Base-by-base conservation (phyloP, 2,888 invertebrate species). In the Embidobia sp. region DNA sequence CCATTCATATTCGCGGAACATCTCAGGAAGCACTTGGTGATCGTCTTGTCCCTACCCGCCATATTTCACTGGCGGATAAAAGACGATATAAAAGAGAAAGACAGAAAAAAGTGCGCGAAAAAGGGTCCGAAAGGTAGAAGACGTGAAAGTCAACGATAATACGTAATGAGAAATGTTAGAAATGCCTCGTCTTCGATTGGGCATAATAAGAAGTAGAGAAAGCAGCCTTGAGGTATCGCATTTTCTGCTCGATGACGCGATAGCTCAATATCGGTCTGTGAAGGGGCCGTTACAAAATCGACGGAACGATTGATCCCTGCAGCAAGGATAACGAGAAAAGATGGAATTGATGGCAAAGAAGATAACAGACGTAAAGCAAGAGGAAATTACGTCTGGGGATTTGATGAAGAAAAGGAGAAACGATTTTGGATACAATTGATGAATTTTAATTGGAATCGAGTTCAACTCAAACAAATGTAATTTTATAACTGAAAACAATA, bases 161-260 rank as follows among this genome's bases (percentile, higher is more conserved):
- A 51, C 51, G 35, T 70, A 70, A 70, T 69, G 59, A 70, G 69
- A 70, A 70, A 70, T 70, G 22, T 37, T 42, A 40, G 22, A 49
- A 48, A 59, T 69, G 37, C 33, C 49, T 49, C 49, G 44, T 44
- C 69, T 59, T 70, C 49, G 31, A 69, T 57, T 57, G 59, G 42
- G 33, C 44, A 49, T 69, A 70, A 42, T 42, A 51, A 11, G 10
- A 26, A 49, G 31, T 33, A 37, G 55, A 51, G 27, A 40, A 37
- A 37, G 18, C 18, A 42, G 46, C 55, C 26, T 69, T 49, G 19
- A 49, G 44, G 59, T 69, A 69, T 59, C 49, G 57, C 46, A 42
- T 69, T 69, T 69, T 59, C 59, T 26, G 69, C 40, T 69, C 53
- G 55, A 46, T 46, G 22, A 33, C 46, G 6, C 46, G 42, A 59